Base-by-base conservation (phyloP, 2,888 invertebrate genomes). In the Cephus pulcher region DNA sequence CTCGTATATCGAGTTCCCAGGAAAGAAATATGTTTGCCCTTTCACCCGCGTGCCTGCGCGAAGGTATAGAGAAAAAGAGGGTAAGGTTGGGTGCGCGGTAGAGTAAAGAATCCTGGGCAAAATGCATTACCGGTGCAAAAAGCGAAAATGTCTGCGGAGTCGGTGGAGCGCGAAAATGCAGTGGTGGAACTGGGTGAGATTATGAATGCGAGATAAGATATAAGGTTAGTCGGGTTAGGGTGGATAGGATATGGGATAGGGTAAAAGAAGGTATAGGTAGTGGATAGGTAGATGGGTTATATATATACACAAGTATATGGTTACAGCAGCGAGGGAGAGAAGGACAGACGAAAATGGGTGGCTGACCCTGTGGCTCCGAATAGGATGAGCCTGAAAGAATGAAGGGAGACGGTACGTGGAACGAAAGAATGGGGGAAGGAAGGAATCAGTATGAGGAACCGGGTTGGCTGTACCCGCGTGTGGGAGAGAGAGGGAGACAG, bases 141-240 rank as follows among this genome's bases (percentile, higher is more conserved):
- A 71, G 32, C 32, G 56, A 71, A 32, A 34, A n/a, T 71, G 33
- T 71, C 71, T 71, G 12, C 32, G 33, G 33, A 71, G 2, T 56
- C 2, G 77, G 30, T 11, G 56, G 34, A 12, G 76, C 35, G 73
- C 40, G 70, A 76, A 76, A 34, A 69, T 73, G 34, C 71, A 75
- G 71, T 68, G 32, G 70, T 68, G 32, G 70, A 74, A 74, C 73
- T 76, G 75, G 56, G 56, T 56, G 56, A 78, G 82, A 79, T 80
- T 82, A 80, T 82, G 80, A 82, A 82, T 80, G 79, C 76, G 37
- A 79, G 73, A 79, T 80, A 79, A 76, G 82, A 80, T 80, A 80
- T 76, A 80, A 75, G 77, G 78, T 77, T 78, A 73, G 74, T 56
- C 74, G 34, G 71, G 68, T 73, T 69, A 71, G 71, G 37, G 74